A percentile compares a stretch with the other conserved stretches of the same genome.
phyloP scores from a whole-genome alignment of 1,140 invertebrate species.

The Orussus abietinus region DNA sequence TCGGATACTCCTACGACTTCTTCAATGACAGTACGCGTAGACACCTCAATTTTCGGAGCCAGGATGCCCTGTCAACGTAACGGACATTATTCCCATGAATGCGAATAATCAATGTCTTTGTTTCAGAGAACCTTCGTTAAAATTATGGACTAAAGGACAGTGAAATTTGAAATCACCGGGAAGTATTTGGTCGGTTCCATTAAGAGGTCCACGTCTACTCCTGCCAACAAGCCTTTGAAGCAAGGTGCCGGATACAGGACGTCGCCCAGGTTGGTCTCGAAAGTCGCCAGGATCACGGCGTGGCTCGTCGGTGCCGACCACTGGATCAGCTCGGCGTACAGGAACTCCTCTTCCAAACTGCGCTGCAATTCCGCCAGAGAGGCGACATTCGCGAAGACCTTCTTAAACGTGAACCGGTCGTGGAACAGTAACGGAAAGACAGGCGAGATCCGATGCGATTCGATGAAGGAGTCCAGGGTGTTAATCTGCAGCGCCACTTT shows the following conservation, averaged over 20 bases:
- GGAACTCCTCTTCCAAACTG: conserved; percentile 53
- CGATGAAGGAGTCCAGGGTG: conserved; percentile 58
- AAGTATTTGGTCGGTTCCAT: conserved; percentile 63
- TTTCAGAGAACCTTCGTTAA: too few relatives aligned
- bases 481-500: conserved; percentile 61
- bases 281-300: conserved; percentile 58
- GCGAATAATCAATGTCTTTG: too few relatives aligned
- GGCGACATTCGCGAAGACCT: conserved; percentile 56
- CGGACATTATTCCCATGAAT: too few relatives aligned
- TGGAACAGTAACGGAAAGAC: conserved; percentile 62
- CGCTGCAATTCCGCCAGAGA: conserved; percentile 49
- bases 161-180: conserved; percentile 54
- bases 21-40: conserved; percentile 55
- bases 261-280: conserved; percentile 60
- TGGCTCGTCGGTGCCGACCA: conserved; percentile 52
- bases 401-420: conserved; percentile 64
- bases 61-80: conserved; percentile 60
- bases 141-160: too few relatives aligned
- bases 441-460: conserved; percentile 58
- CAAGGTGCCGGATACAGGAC: conserved; percentile 60
- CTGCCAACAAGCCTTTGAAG: conserved; percentile 43
- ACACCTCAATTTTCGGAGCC: conserved; percentile 59
- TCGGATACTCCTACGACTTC: conserved; percentile 41
- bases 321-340: conserved; percentile 63
- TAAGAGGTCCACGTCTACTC: conserved; percentile 62